Percentiles rank a stretch among this genome's conserved stretches.
phyloP scores from a whole-genome alignment of 1,140 invertebrate species.

The Lordiphosa clarofinis region DNA sequence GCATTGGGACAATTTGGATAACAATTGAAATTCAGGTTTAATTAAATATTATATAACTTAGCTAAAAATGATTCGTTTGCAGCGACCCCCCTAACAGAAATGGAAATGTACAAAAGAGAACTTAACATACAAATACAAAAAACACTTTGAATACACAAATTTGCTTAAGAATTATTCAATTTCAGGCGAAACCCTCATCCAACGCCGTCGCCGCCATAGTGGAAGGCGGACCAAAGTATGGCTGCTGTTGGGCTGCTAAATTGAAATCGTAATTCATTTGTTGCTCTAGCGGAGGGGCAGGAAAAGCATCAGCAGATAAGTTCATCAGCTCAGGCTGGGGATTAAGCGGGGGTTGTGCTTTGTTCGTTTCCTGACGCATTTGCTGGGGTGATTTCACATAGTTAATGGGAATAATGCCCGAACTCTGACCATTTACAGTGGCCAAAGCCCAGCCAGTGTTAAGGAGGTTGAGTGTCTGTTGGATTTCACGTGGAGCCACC shows the following conservation, averaged over 20 bases:
- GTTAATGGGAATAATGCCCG: constrained; percentile 89
- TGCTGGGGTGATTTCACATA: constrained; percentile 84
- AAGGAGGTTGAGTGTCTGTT: constrained; percentile 84
- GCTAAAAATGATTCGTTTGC: not conserved
- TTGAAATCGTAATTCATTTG: constrained; percentile 63
- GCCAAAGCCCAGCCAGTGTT: constrained; percentile 89
- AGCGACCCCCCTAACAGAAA: constrained; percentile 8
- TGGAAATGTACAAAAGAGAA: constrained; percentile 46
- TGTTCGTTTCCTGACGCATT: constrained; percentile 49
- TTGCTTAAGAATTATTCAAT: not conserved
- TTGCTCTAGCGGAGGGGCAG: constrained; percentile 50
- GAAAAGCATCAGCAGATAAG: constrained; percentile 56
- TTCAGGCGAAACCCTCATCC: constrained; percentile 55
- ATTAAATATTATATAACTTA: too few relatives aligned
- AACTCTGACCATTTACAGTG: constrained; percentile 84
- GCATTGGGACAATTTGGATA: not conserved
- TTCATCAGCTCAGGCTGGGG: constrained; percentile 61
- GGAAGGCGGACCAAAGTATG: constrained; percentile 49
- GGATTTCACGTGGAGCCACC: constrained; percentile 90
- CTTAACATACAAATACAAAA: constrained; percentile 28
- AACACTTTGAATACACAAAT: too few relatives aligned
- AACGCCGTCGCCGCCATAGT: constrained; percentile 32
- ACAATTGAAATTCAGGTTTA: constrained; percentile 6
- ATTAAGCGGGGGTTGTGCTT: constrained; percentile 15
- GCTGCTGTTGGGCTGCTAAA: constrained; percentile 57